These are phyloP conservation scores for Nebria brevicollis DNA, from an alignment of 2,888 invertebrate species.

Conservation along the genomic window DNA sequence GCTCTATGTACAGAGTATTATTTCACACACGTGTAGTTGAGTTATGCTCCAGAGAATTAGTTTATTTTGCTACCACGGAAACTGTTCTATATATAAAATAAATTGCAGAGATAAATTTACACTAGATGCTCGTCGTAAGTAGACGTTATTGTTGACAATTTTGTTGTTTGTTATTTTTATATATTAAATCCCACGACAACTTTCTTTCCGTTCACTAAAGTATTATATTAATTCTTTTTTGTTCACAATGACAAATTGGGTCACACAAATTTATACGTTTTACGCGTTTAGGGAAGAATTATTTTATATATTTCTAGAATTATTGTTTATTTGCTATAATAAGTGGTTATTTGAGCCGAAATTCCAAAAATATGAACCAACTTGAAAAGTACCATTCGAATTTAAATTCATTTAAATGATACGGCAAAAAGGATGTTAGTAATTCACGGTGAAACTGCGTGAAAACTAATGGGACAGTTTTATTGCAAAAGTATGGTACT, in stretches of 20 bases:
- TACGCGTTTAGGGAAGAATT: not conserved
- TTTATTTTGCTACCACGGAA: not conserved
- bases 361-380: not conserved
- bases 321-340: not conserved
- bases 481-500: slow-evolving; percentile 32
- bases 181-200: not conserved
- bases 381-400: not conserved
- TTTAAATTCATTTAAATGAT: not conserved
- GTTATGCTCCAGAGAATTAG: not conserved
- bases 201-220: too few relatives aligned
- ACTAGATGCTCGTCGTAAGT: not conserved
- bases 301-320: not conserved
- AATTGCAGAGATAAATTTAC: not conserved
- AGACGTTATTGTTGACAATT: not conserved
- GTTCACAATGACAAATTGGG: too few relatives aligned
- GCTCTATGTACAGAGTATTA: not conserved
- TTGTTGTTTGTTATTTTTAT: not conserved
- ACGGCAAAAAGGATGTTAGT: not conserved
- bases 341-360: not conserved
- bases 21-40: not conserved
- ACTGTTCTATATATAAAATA: not conserved
- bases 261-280: not conserved
- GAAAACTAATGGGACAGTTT: slow-evolving; percentile 39
- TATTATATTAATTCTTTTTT: too few relatives aligned
- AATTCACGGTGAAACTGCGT: slow-evolving; percentile 2